Evolutionary conservation across 1,140 invertebrate species (phyloP), one percentile per base, ranked within the genome.

Genomic region (Megalopta genalis): DNA sequence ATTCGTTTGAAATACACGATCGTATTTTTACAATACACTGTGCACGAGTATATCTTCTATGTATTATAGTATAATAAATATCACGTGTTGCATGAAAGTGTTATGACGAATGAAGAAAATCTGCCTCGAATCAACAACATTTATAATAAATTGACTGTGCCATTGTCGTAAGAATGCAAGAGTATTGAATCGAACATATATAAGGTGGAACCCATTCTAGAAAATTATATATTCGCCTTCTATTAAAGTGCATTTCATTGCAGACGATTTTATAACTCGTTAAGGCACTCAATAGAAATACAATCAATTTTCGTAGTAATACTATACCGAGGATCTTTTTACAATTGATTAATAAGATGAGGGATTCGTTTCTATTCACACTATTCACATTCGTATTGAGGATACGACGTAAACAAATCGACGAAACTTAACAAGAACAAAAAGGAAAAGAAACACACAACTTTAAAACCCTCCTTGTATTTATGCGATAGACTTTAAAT

Each of bases 201-300:
- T 57, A 21, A 12, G 14, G 3, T 63, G 49, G 12, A 63, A 69
- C n/a, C 32, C 25, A 62, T 12, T 32, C 52, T 39, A 18, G 16
- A 78, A 46, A 72, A 72, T 65, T 23, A 72, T 71, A 78, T 72
- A 65, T 65, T 21, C 16, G 49, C 27, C 39, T 57, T 16, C 23
- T 54, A 72, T 65, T 32, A 46, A 78, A 78, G 71, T 72, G 69
- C 60, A 64, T 65, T 54, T 63, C 46, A 16, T 72, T 57, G 39
- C 21, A 72, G 37, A 46, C 37, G 46, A 65, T 78, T 80, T 39
- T 37, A 66, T 12, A 69, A 80, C 23, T 67, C 59, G 32, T 75
- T 76, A 80, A 75, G 78, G 66, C 78, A 80, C 78, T 80, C 63
- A 76, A 80, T 76, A 68, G 42, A 80, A 76, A 80, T 66, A 49